Evolutionary conservation across 2,797 vertebrate species (phyloP), one percentile per base, ranked within the genome.

Genomic region (Saguinus oedipus): DNA sequence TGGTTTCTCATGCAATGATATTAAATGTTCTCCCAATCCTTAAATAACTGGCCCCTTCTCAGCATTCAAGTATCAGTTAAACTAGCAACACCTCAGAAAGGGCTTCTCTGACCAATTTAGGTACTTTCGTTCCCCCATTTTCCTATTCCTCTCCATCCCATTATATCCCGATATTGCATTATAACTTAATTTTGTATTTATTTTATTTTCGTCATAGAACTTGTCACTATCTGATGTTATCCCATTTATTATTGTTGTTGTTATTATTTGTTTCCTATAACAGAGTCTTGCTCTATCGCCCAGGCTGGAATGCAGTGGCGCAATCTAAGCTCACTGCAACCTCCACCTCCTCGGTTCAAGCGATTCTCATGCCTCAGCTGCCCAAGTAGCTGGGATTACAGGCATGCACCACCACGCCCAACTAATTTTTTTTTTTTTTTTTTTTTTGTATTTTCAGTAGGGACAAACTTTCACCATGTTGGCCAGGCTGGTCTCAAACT

Each of bases 291-390:
- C 68, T 36, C 20, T 70, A n/a, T 70, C 0, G 2, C n/a, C 14
- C 61, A 33, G 61, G 19, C 19, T 36, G 15, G 19, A 70, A n/a
- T 22, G 19, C 19, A 2, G n/a, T 70, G 68, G n/a, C 0, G 0
- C 4, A 4, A 22, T 36, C 19, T n/a, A 4, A 0, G 68, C n/a
- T 70, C 4, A 19, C 68, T 22, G 68, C 1, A 22, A 22, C 17
- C 19, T 36, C 19, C 2, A 36, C 30, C 7, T 36, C n/a, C n/a
- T 1, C 2, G n/a, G n/a, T 22, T 36, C 19, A 70, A 22, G 4
- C 2, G 2, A 70, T 11, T 36, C n/a, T 36, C 68, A 6, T 5
- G 9, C 33, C n/a, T 70, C n/a, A 70, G 19, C 33, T 10, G 1
- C 33, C n/a, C 2, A 15, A 17, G 61, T 17, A 70, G 19, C 68